These are phyloP conservation scores for Catharus ustulatus DNA, from an alignment of 2,797 vertebrate species.

Conservation along the genomic window DNA sequence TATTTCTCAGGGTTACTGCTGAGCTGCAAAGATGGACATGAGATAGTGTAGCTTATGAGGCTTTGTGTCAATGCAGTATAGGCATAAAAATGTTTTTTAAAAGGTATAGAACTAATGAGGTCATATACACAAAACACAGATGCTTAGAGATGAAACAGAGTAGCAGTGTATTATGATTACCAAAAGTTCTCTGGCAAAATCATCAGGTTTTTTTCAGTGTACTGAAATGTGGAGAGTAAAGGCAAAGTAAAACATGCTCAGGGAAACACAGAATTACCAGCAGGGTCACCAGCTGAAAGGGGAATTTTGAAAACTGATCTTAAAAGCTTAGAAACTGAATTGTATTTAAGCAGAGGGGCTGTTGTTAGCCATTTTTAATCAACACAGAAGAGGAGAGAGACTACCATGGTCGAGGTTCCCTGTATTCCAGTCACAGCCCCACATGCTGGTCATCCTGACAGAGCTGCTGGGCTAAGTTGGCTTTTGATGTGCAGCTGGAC, in stretches of 20 bases:
- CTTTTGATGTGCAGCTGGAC: neutral
- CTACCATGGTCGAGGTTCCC: neutral
- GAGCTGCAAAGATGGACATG: neutral
- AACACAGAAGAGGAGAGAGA: neutral
- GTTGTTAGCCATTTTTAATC: neutral
- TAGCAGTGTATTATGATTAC: neutral
- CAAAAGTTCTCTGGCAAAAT: constrained; percentile 5
- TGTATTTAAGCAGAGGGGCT: neutral
- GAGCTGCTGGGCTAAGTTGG: neutral
- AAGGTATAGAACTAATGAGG: neutral
- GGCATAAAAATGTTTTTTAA: constrained; percentile 25
- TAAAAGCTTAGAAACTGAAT: neutral
- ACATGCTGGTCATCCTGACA: rapidly evolving
- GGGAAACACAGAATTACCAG: neutral
- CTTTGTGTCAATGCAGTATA: neutral
- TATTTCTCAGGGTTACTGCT: neutral
- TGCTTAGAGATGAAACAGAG: neutral
- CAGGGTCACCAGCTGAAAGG: neutral
- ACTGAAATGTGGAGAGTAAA: neutral
- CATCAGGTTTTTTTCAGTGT: neutral
- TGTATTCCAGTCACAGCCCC: neutral
- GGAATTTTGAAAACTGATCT: neutral
- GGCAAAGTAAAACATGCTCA: neutral
- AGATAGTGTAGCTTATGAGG: neutral
- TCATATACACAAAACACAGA: constrained; percentile 2